Evolutionary conservation across 1,140 invertebrate genomes (phyloP).

Genomic region (Spodoptera litura): DNA sequence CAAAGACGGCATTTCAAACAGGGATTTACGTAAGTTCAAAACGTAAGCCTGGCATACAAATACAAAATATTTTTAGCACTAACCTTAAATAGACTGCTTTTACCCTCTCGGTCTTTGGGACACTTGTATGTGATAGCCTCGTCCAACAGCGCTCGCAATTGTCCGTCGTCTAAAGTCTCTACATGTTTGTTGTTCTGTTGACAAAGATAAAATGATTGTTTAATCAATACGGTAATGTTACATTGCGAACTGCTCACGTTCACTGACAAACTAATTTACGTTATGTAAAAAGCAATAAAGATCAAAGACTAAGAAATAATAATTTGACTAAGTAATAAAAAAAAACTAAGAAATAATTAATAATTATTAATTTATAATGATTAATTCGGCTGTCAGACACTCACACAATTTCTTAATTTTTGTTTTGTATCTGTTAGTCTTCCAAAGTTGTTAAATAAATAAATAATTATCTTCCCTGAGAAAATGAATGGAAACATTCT

Average conservation of each 20-base stretch:
- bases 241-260: background rate
- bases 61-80: conserved; percentile 50
- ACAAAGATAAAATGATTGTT: background rate
- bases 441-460: too few relatives aligned
- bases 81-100: conserved; percentile 92
- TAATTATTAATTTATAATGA: too few relatives aligned
- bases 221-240: background rate
- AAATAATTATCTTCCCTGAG: too few relatives aligned
- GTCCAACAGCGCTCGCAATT: conserved; percentile 90
- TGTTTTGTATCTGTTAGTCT: too few relatives aligned
- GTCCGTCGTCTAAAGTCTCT: conserved; percentile 89
- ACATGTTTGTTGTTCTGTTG: conserved; percentile 87
- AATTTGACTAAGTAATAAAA: too few relatives aligned
- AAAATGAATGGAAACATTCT: too few relatives aligned
- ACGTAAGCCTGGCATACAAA: background rate
- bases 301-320: too few relatives aligned
- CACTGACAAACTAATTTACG: too few relatives aligned
- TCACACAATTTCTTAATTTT: too few relatives aligned
- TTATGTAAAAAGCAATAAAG: too few relatives aligned
- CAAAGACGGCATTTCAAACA: background rate
- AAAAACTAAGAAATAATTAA: too few relatives aligned
- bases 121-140: conserved; percentile 92
- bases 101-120: conserved; percentile 91
- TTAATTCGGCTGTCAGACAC: too few relatives aligned
- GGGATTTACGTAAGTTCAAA: background rate